Evolutionary conservation across 2,797 vertebrate species (phyloP).

Genomic region (Pseudochromis fuscus): DNA sequence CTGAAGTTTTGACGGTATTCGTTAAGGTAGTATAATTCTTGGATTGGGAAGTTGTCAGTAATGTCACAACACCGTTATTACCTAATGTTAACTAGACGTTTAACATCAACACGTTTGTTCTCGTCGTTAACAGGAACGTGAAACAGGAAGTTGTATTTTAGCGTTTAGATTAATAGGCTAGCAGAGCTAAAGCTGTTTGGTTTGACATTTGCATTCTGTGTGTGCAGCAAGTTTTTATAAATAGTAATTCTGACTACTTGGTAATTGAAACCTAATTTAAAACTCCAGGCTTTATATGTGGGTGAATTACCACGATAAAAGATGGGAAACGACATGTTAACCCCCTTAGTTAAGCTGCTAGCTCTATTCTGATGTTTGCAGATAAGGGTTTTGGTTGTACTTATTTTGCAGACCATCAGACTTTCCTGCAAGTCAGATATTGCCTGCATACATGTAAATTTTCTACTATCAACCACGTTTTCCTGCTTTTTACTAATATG

Average conservation of each 20-base stretch:
- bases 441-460: not conserved
- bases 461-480: not conserved
- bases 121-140: too few species aligned
- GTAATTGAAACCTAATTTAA: not conserved
- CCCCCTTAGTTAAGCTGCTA: too few species aligned
- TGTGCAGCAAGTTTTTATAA: not conserved
- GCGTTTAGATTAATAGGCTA: constrained; percentile 36
- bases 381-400: too few species aligned
- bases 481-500: too few species aligned
- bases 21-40: constrained; percentile 42
- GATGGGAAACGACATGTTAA: not conserved
- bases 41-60: rapidly evolving
- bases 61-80: rapidly evolving
- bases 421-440: not conserved
- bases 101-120: not conserved
- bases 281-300: not conserved
- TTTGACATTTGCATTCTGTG: not conserved
- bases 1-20: constrained; percentile 13
- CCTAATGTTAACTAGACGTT: rapidly evolving
- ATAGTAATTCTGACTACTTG: too few species aligned
- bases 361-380: too few species aligned
- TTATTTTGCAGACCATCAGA: not conserved
- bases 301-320: not conserved
- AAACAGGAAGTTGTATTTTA: not conserved
- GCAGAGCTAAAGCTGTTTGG: constrained; percentile 1